Evolutionary conservation across 2,113 vertebrate species (phyloP), one percentile per base, ranked within the genome.

Genomic region (Tursiops truncatus): DNA sequence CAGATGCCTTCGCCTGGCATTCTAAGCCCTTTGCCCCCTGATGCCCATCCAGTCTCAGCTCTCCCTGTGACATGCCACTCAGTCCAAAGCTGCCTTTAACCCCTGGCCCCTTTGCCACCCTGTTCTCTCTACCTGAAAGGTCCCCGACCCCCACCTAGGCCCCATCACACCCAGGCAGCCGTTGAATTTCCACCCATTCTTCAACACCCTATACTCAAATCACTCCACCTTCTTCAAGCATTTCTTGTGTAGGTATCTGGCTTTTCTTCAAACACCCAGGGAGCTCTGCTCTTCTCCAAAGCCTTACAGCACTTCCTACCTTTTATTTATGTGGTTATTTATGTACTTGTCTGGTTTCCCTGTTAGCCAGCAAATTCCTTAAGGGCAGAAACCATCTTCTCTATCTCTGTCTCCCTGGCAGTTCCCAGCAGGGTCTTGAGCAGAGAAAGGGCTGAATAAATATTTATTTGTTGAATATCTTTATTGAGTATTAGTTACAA

Each of bases 281-380:
- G 67, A 85, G 90, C 50, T 28, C 50, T 10, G 4, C 47, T 3
- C 33, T 38, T 36, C 89, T 13, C 47, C 3, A 0, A 70, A 81
- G 73, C 58, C 92, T 44, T 11, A 0, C 38, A 23, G 89, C 60
- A 21, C 95, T 80, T 36, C 95, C 95, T 50, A 94, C 97, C 95
- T 97, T 80, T 84, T 90, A 96, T 53, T 53, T 53, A 94, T 76
- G 0, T 0, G 47, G 87, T 96, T 96, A 96, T 97, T 98, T 97
- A 96, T 97, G 94, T 83, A 89, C 92, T 85, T 87, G 89, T 97
- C 96, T 89, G 71, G 68, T 71, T 90, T 97, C 87, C 47, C 92
- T 13, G 60, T 95, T 91, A 95, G 95, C 96, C 12, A 1, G 94
- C 79, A 95, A 88, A 96, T 96, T 97, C 96, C 97, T 96, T 92